Evolutionary conservation across 1,140 invertebrate genomes (phyloP).

Genomic region (Monomorium pharaonis): DNA sequence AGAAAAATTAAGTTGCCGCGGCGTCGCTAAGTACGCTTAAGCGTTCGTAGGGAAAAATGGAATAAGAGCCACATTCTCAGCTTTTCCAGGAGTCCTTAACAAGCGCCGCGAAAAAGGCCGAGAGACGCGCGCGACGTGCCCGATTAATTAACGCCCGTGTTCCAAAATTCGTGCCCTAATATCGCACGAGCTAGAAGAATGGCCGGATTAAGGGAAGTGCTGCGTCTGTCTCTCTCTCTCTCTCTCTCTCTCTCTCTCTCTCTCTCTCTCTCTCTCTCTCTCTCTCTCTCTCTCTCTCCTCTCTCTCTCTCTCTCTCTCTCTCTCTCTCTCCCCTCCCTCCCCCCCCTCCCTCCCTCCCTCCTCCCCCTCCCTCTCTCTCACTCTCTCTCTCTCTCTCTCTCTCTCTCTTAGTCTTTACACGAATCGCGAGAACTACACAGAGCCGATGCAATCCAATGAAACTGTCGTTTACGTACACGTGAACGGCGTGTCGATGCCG

Average conservation of each 20-base stretch:
- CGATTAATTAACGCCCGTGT: conserved; percentile 67
- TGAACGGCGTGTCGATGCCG: conserved; percentile 66
- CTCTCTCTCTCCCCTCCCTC: too few species aligned
- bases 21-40: conserved; percentile 51
- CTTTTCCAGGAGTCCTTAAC: conserved; percentile 36
- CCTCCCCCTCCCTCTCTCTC: too few species aligned
- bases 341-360: too few species aligned
- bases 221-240: conserved; percentile 30
- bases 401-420: not conserved
- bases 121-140: conserved; percentile 33
- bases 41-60: conserved; percentile 13
- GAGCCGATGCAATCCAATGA: conserved; percentile 61
- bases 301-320: not conserved
- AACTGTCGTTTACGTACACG: conserved; percentile 75
- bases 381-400: too few species aligned
- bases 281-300: not conserved
- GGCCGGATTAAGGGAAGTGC: conserved; percentile 77
- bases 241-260: not conserved
- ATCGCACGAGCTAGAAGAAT: conserved; percentile 70
- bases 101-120: not conserved
- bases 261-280: not conserved
- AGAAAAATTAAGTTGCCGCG: conserved; percentile 45
- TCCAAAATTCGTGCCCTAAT: conserved; percentile 74
- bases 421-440: not conserved
- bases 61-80: conserved; percentile 45